Conservation (phyloP, 1,140 invertebrate genomes). For the Stegodyphus dumicola region DNA sequence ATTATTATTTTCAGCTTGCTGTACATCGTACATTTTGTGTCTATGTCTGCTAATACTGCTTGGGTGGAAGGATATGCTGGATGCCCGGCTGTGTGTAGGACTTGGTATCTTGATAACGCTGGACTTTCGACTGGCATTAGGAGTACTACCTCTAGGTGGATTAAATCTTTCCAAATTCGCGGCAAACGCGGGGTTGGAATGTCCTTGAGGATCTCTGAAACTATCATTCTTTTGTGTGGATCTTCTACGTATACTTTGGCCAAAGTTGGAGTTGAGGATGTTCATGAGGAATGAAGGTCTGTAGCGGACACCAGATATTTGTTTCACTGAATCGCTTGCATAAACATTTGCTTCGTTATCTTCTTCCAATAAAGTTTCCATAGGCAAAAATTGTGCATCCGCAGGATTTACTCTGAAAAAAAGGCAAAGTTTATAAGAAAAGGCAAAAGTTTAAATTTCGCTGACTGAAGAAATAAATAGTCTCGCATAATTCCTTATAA, state of each 20-base stretch:
- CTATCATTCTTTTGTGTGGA: slow-evolving; percentile 28
- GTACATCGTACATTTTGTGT: slow-evolving; percentile 46
- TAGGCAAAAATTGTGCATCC: slow-evolving; percentile 63
- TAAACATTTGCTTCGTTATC: slow-evolving; percentile 61
- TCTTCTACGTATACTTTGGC: slow-evolving; percentile 39
- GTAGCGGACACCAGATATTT: slow-evolving; percentile 22
- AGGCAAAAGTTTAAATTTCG: too few species aligned
- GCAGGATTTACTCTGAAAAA: slow-evolving; percentile 56
- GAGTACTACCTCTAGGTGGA: neutral
- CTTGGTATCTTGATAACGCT: slow-evolving; percentile 12
- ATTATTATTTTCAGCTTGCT: slow-evolving; percentile 26
- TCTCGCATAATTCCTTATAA: too few species aligned
- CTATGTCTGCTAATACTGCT: slow-evolving; percentile 44
- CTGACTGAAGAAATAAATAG: too few species aligned
- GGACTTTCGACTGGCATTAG: slow-evolving; percentile 26
- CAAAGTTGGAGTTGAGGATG: slow-evolving; percentile 25
- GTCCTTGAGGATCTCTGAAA: slow-evolving; percentile 22
- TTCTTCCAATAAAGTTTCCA: slow-evolving; percentile 62
- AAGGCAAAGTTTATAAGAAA: too few species aligned
- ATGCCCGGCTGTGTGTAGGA: slow-evolving; percentile 42
- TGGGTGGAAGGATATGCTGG: slow-evolving; percentile 45
- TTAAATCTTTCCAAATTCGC: slow-evolving; percentile 6
- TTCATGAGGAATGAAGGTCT: slow-evolving; percentile 50
- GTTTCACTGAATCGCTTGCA: slow-evolving; percentile 44
- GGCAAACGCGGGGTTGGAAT: slow-evolving; percentile 37